A percentile compares a stretch with the other conserved stretches of the same genome.
phyloP scores from a whole-genome alignment of 2,888 invertebrate genomes.

The Teinopalpus imperialis region DNA sequence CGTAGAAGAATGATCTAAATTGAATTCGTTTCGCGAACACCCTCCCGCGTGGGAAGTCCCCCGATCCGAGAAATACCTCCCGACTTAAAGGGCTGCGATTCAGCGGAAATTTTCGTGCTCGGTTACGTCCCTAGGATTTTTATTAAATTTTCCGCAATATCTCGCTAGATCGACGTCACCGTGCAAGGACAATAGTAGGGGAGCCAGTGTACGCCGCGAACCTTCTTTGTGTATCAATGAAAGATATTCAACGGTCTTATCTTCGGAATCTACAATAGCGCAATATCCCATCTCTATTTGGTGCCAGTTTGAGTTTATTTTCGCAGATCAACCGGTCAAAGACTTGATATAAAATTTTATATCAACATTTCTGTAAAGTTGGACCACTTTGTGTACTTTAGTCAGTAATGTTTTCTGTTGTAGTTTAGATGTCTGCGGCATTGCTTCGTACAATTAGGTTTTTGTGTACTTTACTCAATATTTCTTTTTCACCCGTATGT shows the following conservation, averaged over 20 bases:
- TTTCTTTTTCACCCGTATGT: too few relatives aligned
- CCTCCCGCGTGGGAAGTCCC: conserved; percentile 30
- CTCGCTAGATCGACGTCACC: conserved; percentile 27
- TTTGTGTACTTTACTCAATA: too few relatives aligned
- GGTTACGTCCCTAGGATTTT: conserved; percentile 59
- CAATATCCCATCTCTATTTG: conserved; percentile 13
- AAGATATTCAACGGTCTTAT: conserved; percentile 15
- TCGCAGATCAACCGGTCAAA: conserved; percentile 13
- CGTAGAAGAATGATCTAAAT: conserved; percentile 78
- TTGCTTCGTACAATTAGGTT: too few relatives aligned
- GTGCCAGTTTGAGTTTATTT: conserved; percentile 14
- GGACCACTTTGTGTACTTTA: neutral
- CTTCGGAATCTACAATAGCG: conserved; percentile 11
- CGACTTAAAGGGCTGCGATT: conserved; percentile 59
- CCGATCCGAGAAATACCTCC: conserved; percentile 52
- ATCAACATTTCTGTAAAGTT: conserved; percentile 20
- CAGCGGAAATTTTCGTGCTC: conserved; percentile 64
- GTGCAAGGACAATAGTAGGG: conserved; percentile 29
- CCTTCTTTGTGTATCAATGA: conserved; percentile 17
- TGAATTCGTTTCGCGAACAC: conserved; percentile 59
- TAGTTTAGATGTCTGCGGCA: too few relatives aligned
- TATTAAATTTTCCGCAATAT: conserved; percentile 59
- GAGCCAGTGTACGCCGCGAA: neutral
- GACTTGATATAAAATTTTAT: conserved; percentile 17
- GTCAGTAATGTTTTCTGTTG: conserved; percentile 1